Conservation (phyloP, 2,888 invertebrate genomes). For the Caenorhabditis sp. region DNA sequence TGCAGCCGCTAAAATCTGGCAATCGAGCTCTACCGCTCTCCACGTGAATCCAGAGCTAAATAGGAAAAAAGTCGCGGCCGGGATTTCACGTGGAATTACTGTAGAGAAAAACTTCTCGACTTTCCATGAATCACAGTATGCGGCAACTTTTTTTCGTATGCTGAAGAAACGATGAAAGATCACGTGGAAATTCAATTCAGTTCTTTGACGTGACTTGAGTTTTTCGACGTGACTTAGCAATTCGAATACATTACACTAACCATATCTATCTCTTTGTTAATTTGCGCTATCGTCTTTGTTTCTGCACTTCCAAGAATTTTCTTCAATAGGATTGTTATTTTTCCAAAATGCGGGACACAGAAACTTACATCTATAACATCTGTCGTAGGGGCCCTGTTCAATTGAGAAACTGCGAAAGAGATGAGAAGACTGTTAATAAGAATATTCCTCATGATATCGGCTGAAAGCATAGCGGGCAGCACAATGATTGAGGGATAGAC, state of each 20-base stretch:
- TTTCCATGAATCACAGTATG: no score
- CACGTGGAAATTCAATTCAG: no score
- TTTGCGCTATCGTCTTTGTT: slow-evolving; percentile 51
- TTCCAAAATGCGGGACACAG: background rate
- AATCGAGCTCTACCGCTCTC: no score
- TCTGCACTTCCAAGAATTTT: slow-evolving; percentile 53
- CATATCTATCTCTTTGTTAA: slow-evolving; percentile 52
- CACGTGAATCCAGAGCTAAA: no score
- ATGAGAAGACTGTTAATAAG: background rate
- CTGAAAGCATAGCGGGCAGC: background rate
- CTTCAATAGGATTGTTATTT: slow-evolving; percentile 15
- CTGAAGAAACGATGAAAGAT: no score
- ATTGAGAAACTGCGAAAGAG: background rate
- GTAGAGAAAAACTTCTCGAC: no score
- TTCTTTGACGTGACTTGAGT: no score
- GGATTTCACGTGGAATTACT: no score
- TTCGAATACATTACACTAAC: slow-evolving; percentile 3
- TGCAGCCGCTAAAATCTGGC: no score
- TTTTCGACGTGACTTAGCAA: no score
- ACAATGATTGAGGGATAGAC: slow-evolving; percentile 31
- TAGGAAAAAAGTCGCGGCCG: no score
- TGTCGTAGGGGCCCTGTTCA: background rate
- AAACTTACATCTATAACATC: background rate
- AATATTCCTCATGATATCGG: background rate
- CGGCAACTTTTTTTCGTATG: no score